phyloP scores from a whole-genome alignment of 2,113 vertebrate genomes.

The Rallus limicola region DNA sequence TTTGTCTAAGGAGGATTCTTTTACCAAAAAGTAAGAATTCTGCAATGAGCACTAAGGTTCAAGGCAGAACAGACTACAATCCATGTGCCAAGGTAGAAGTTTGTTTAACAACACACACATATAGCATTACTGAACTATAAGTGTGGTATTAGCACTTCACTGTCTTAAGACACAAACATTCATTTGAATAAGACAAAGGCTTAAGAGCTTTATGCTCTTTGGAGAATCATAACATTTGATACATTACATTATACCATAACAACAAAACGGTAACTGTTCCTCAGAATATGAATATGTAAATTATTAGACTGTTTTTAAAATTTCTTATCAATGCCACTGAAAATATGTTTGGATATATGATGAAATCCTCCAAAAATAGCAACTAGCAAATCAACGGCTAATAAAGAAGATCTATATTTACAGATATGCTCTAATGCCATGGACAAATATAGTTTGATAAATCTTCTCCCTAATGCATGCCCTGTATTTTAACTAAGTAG shows the following conservation, averaged over 20 bases:
- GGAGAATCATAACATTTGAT: not conserved
- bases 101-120: not conserved
- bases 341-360: not conserved
- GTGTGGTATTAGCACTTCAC: not conserved
- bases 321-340: not conserved
- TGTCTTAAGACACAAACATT: not conserved
- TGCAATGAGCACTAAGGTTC: not conserved
- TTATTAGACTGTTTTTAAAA: not conserved
- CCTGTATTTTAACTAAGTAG: not conserved
- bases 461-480: not conserved
- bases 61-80: not conserved
- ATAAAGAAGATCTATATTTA: not conserved
- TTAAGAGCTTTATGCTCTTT: not conserved
- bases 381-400: not conserved
- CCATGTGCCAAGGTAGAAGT: not conserved
- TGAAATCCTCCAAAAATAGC: not conserved
- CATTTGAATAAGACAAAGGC: not conserved
- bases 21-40: not conserved
- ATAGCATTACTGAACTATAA: not conserved
- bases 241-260: not conserved
- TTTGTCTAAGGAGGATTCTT: not conserved
- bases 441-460: not conserved
- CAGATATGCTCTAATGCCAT: not conserved
- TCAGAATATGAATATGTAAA: not conserved
- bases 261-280: not conserved